Base-by-base conservation (phyloP, 2,797 vertebrate species). In the Notoglanidium macrostoma region DNA sequence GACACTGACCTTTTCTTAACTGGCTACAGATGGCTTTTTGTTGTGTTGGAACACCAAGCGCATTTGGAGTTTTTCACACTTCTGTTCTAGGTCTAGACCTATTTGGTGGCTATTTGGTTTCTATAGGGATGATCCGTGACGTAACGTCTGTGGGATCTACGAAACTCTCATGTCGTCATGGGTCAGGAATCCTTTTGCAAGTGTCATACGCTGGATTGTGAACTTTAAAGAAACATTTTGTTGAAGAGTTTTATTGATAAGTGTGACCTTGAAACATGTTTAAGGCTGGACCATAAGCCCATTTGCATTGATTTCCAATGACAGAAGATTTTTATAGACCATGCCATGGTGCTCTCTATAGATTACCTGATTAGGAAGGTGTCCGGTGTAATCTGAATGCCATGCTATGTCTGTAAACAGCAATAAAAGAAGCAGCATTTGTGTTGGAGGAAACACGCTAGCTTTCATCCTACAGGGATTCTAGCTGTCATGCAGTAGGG, bases 1-100 rank as follows among this genome's bases (percentile, higher is more conserved):
- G 40, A 63, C 55, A 26, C 78, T 87, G 87, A 87, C 83, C 70
- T 82, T 84, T 26, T 54, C 32, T 68, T 57, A 32, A 67, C 57
- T 86, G 87, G 23, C 88, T 70, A 84, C 89, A 91, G 79, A 90
- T 51, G 49, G 49, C 67, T 74, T 78, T 23, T 74, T 89, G 55
- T 81, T 21, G 0, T 44, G 57, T 81, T 61, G 23, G 78, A 81
- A 15, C 57, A 46, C 57, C 23, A 63, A 80, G 57, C 63, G 14
- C 57, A 81, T 81, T 81, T n/a, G 78, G 57, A 15, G 55, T 14
- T 61, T 26, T 81, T 81, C 57, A 61, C 55, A 15, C 5, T 79
- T 77, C 55, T 59, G 32, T 59, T 79, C 32, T 40, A 23, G 8
- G 21, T 57, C 72, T 26, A 49, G 35, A 80, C 32, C 55, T 80